Base-by-base conservation (phyloP, 1,140 invertebrate species). In the Cheumatopsyche charites region DNA sequence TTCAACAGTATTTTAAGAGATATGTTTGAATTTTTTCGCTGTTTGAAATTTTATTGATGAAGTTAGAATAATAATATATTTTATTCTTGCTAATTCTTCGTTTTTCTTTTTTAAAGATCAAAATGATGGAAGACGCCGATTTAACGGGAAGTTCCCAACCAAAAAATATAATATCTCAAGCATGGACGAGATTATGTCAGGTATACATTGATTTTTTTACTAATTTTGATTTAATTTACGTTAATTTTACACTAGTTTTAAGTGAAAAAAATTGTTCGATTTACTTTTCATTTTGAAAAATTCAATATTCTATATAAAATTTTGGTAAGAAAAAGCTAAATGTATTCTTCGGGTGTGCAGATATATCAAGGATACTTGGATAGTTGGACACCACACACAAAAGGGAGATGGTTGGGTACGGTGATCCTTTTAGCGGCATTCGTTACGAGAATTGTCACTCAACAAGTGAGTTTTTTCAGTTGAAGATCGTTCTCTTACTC, bases 301-400 rank as follows among this genome's bases (percentile, higher is more conserved):
- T n/a, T n/a, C n/a, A n/a, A n/a, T n/a, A n/a, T n/a, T n/a, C n/a
- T n/a, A n/a, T n/a, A n/a, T n/a, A n/a, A n/a, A n/a, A n/a, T n/a
- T n/a, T n/a, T n/a, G n/a, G n/a, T n/a, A n/a, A n/a, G n/a, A n/a
- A n/a, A n/a, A n/a, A n/a, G n/a, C n/a, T n/a, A n/a, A 36, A 36
- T 36, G 9, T 36, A 36, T 36, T 36, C 29, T 36, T 36, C 29
- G 19, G 23, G 23, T 23, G 6, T 29, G 45, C 75, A 88, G 86
- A 83, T 84, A 72, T 87, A 87, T 77, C 86, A 88, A 81, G 84
- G 85, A 47, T 82, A 83, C 67, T 78, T 87, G 84, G 90, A 88
- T 85, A 88, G 83, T 82, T 91, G 86, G 83, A 90, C 86, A 77
- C 89, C 86, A 72, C 87, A 89, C 78, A 84, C 83, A 67, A 87